A percentile compares a stretch with the other conserved stretches of the same genome.
phyloP scores from a whole-genome alignment of 35 echinoderm and acorn worm genomes.

The Holothuria glaberrima region DNA sequence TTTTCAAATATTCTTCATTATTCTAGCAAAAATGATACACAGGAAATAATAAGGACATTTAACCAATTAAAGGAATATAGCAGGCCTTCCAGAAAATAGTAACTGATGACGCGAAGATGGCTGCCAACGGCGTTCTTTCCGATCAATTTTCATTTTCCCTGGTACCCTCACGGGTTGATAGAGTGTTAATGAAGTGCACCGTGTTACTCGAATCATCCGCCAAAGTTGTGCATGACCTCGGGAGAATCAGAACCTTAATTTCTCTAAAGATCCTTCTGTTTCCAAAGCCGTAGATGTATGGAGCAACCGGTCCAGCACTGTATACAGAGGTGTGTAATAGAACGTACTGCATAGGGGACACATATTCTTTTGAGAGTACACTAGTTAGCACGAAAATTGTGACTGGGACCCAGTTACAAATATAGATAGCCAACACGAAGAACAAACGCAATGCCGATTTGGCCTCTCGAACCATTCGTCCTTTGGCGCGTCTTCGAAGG shows the following conservation, averaged over 20 bases:
- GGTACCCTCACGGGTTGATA: no score
- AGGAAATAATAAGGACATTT: no score
- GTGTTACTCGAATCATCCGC: no score
- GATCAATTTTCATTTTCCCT: no score
- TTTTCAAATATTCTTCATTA: no score
- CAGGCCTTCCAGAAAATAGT: no score
- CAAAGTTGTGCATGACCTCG: no score
- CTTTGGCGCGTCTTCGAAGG: no score
- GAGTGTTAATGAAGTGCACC: not conserved
- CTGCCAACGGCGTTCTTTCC: no score
- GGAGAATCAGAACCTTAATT: not conserved
- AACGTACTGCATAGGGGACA: not conserved
- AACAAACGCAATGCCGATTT: not conserved
- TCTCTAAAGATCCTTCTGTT: not conserved
- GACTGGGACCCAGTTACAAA: conserved; percentile 4
- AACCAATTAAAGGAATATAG: no score
- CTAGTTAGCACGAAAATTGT: not conserved
- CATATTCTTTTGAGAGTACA: not conserved
- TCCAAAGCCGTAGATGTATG: conserved; percentile 12
- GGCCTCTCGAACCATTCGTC: not conserved
- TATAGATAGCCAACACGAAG: not conserved
- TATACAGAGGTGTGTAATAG: not conserved
- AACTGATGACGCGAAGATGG: no score
- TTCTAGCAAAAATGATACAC: no score
- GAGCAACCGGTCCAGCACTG: not conserved